Evolutionary conservation across 2,113 vertebrate species (phyloP).

Genomic region (Vidua macroura): DNA sequence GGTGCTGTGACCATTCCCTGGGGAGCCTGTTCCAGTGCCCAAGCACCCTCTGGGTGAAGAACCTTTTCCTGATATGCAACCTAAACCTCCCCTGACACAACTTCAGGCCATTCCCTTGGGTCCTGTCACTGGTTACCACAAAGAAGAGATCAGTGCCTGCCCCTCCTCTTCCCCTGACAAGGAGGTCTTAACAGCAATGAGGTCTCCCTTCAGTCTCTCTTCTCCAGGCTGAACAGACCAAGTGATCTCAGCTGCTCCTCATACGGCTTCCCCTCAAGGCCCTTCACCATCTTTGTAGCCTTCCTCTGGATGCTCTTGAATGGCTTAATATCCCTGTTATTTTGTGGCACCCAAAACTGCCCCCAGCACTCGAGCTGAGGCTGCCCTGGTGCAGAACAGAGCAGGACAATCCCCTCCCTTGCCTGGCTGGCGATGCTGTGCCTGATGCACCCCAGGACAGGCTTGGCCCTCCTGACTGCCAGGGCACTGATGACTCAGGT

Average conservation of each 20-base stretch:
- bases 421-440: accelerated
- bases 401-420: background rate
- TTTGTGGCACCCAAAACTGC: background rate
- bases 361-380: background rate
- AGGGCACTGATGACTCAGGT: background rate
- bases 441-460: background rate
- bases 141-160: background rate
- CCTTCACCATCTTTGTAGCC: accelerated
- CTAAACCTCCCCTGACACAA: background rate
- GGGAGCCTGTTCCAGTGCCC: background rate
- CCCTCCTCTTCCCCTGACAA: accelerated
- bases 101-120: accelerated
- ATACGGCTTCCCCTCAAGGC: accelerated
- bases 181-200: background rate
- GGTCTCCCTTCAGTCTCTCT: background rate
- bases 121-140: background rate
- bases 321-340: accelerated
- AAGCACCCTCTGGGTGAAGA: accelerated
- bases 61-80: background rate
- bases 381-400: accelerated
- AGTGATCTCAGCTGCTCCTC: background rate
- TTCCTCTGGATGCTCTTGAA: background rate
- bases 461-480: background rate
- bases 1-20: background rate
- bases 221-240: background rate